These are phyloP conservation scores for Norana najaformis DNA, from an alignment of 2,888 invertebrate genomes.

Conservation along the genomic window DNA sequence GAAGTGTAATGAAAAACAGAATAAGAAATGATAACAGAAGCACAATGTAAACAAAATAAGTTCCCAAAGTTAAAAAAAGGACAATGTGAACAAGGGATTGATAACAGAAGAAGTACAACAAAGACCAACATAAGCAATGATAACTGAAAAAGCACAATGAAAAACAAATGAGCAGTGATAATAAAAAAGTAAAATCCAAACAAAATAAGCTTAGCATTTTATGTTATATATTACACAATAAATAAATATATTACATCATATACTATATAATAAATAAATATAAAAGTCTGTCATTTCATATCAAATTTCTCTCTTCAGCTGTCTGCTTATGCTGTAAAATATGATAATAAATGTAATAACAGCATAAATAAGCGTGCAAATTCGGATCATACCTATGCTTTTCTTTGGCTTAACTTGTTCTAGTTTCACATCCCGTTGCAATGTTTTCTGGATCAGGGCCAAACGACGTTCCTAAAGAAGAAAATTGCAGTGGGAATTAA, in stretches of 20 bases:
- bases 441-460: conserved; percentile 20
- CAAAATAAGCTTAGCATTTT: no score
- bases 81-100: not conserved
- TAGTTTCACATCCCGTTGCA: conserved; percentile 15
- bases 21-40: no score
- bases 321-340: not conserved
- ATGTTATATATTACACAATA: no score
- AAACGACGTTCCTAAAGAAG: conserved; percentile 60
- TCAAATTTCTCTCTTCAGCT: not conserved
- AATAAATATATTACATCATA: no score
- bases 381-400: not conserved
- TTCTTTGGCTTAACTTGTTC: conserved; percentile 19
- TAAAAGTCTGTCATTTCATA: not conserved
- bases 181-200: no score
- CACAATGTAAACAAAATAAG: not conserved
- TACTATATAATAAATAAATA: no score
- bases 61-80: no score
- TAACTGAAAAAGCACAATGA: not conserved
- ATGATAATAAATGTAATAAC: not conserved
- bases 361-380: not conserved
- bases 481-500: not conserved
- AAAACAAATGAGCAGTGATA: not conserved
- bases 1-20: not conserved
- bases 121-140: not conserved
- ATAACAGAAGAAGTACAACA: not conserved